Evolutionary conservation across 2,888 invertebrate genomes (phyloP).

Genomic region (Lacanobia wlatinum): DNA sequence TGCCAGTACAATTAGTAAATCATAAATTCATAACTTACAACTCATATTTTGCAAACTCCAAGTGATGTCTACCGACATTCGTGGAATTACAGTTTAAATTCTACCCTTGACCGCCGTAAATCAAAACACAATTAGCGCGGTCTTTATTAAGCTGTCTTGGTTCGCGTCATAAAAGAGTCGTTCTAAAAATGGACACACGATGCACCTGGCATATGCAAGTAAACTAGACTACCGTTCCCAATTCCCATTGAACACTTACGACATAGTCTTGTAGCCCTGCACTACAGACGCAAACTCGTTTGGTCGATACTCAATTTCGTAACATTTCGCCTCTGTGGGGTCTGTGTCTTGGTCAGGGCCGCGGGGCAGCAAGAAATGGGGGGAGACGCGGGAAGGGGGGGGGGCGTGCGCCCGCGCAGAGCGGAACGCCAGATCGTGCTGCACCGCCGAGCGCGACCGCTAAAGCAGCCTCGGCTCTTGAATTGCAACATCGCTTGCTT

Average conservation of each 20-base stretch:
- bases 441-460: conserved; percentile 90
- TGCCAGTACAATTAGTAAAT: conserved; percentile 60
- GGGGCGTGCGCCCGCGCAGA: conserved; percentile 80
- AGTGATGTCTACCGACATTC: conserved; percentile 6
- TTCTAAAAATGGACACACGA: conserved; percentile 48
- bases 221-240: conserved; percentile 69
- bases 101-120: conserved; percentile 53
- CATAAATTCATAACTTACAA: conserved; percentile 55
- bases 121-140: conserved; percentile 30
- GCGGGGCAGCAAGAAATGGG: conserved; percentile 72
- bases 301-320: conserved; percentile 84
- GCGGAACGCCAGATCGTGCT: conserved; percentile 90
- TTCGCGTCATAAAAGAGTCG: conserved; percentile 29
- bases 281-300: conserved; percentile 77
- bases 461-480: conserved; percentile 84
- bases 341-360: conserved; percentile 90
- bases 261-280: conserved; percentile 67
- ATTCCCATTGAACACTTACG: conserved; percentile 71
- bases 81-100: conserved; percentile 39
- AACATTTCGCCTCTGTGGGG: conserved; percentile 84
- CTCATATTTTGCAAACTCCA: conserved; percentile 32
- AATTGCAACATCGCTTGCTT: conserved; percentile 86
- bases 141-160: conserved; percentile 48
- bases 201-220: conserved; percentile 59
- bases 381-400: conserved; percentile 68